phyloP scores from a whole-genome alignment of 1,140 invertebrate species.

The Trachymyrmex cornetzi region DNA sequence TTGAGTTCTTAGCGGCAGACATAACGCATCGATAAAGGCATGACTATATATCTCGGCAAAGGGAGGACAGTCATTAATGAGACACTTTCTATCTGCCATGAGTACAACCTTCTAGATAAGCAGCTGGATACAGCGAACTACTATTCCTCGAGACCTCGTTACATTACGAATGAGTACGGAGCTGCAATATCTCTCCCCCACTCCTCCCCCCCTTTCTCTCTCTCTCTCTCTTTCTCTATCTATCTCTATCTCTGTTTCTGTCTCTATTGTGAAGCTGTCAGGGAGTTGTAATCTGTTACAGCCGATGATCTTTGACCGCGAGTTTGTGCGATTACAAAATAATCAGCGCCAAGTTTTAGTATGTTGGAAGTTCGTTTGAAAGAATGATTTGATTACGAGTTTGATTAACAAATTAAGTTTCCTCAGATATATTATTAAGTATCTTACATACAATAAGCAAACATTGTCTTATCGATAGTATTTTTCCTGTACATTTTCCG shows the following conservation, averaged over 20 bases:
- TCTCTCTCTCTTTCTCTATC: too few species aligned
- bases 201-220: too few species aligned
- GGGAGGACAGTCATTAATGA: slow-evolving; percentile 61
- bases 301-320: slow-evolving; percentile 58
- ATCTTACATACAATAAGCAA: neutral
- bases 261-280: slow-evolving; percentile 14
- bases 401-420: neutral
- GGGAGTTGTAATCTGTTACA: neutral
- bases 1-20: slow-evolving; percentile 8
- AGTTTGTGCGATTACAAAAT: slow-evolving; percentile 43
- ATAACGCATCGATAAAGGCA: slow-evolving; percentile 34
- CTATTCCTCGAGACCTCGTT: slow-evolving; percentile 34
- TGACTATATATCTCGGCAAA: slow-evolving; percentile 11
- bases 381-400: neutral
- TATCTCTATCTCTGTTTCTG: too few species aligned
- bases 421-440: neutral
- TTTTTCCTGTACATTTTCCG: neutral
- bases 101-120: slow-evolving; percentile 38
- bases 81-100: slow-evolving; percentile 49
- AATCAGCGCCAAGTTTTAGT: slow-evolving; percentile 4
- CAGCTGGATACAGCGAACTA: slow-evolving; percentile 13
- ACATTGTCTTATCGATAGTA: neutral
- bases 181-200: neutral
- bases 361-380: too few species aligned
- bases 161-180: slow-evolving; percentile 23